Evolutionary conservation across 2,797 vertebrate genomes (phyloP), one percentile per base, ranked within the genome.

Genomic region (Xenopus petersii): DNA sequence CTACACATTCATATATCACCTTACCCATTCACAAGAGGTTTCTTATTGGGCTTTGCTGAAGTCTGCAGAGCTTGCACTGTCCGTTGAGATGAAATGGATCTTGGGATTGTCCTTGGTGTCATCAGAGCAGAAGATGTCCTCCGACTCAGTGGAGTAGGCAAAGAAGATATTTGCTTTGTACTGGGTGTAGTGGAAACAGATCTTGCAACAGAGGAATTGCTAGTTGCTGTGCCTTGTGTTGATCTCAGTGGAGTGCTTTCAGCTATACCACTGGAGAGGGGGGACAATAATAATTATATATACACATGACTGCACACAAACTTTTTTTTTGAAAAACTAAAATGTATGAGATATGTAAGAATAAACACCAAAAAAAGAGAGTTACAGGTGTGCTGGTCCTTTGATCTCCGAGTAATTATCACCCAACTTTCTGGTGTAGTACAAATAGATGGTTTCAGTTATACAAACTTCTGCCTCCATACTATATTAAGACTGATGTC

Each of bases 131-230:
- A 93, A 42, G 87, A 93, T 47, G 82, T 36, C 12, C 87, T 86
- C 21, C 86, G 85, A 21, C 80, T 81, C 4, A 91, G 59, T 0
- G 95, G 93, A 0, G 95, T 96, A 9, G 96, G 95, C 6, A 97
- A 74, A 11, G 84, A 87, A 0, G 94, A 94, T 0, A 81, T 76
- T 2, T 82, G 87, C 0, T 81, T 87, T 0, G 77, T 5, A 10
- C 84, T 92, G 21, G 87, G 81, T 77, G 91, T 93, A 75, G 82
- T 21, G 0, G 81, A 60, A 67, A 74, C 72, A 16, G 71, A 21
- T 51, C 62, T 77, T 12, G 74, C 64, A 63, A 82, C 65, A 12
- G 80, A 16, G 10, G 4, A 59, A 30, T 89, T 88, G 0, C 85
- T 90, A 47, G 83, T 81, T 12, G 51, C 55, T 1, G 48, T 76